A percentile compares a stretch with the other conserved stretches of the same genome.
phyloP scores from a whole-genome alignment of 1,140 invertebrate species.

The Amphibalanus amphitrite region DNA sequence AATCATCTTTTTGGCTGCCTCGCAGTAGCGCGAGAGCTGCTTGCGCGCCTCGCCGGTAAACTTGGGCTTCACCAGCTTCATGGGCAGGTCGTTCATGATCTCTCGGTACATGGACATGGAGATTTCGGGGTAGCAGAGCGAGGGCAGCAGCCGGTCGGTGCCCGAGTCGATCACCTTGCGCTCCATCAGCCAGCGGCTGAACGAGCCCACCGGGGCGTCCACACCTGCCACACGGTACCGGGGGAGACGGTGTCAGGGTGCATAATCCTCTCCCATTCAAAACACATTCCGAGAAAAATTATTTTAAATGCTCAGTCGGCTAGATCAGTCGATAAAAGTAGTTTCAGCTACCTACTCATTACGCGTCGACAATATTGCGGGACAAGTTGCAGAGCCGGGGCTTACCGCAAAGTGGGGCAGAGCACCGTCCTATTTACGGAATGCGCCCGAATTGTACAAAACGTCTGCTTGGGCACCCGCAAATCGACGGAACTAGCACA shows the following conservation, averaged over 20 bases:
- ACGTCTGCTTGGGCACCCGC: too few relatives aligned
- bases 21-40: conserved; percentile 82
- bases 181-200: conserved; percentile 91
- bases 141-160: conserved; percentile 68
- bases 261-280: neutral
- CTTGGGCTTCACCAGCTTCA: conserved; percentile 84
- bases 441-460: too few relatives aligned
- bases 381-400: too few relatives aligned
- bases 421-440: too few relatives aligned
- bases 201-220: conserved; percentile 87
- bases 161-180: conserved; percentile 68
- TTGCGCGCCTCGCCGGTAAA: conserved; percentile 85
- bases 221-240: conserved; percentile 38
- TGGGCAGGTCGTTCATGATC: conserved; percentile 97
- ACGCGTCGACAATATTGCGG: too few relatives aligned
- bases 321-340: too few relatives aligned
- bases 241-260: neutral
- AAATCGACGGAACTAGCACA: too few relatives aligned
- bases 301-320: too few relatives aligned
- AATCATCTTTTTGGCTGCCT: conserved; percentile 92
- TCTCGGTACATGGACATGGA: conserved; percentile 90
- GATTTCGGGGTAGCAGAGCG: conserved; percentile 77
- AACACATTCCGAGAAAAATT: too few relatives aligned
- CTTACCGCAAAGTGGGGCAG: too few relatives aligned
- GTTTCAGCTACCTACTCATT: too few relatives aligned